phyloP scores from a whole-genome alignment of 2,888 invertebrate genomes.

The Beris morrisii region DNA sequence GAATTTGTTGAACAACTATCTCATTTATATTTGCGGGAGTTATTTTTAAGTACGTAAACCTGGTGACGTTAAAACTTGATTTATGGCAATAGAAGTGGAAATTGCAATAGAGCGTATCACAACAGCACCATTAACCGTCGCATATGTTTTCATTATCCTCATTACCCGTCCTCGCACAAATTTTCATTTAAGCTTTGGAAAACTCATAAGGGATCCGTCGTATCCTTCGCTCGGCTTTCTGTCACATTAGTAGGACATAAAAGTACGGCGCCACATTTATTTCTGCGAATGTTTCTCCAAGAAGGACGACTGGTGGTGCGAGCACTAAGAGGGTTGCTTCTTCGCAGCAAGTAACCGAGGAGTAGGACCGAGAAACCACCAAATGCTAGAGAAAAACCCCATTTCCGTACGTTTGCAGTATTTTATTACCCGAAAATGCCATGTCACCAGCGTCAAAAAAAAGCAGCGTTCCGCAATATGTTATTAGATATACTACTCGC shows the following conservation, averaged over 20 bases:
- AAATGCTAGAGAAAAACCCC: slow-evolving; percentile 17
- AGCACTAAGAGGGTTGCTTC: neutral
- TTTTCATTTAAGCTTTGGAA: slow-evolving; percentile 23
- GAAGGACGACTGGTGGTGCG: neutral
- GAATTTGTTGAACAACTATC: too few species aligned
- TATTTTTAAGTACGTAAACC: too few species aligned
- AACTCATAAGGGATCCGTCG: slow-evolving; percentile 1
- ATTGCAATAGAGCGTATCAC: neutral
- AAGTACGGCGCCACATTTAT: slow-evolving; percentile 19
- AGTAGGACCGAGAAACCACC: slow-evolving; percentile 4
- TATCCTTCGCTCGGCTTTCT: neutral
- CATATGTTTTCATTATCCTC: slow-evolving; percentile 35
- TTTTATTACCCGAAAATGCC: slow-evolving; percentile 24
- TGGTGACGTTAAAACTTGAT: too few species aligned
- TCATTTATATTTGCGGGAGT: too few species aligned
- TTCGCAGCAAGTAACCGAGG: neutral
- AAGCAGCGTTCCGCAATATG: slow-evolving; percentile 15
- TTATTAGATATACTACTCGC: neutral
- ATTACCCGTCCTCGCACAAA: slow-evolving; percentile 22
- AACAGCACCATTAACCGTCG: slow-evolving; percentile 4
- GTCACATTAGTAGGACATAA: slow-evolving; percentile 18
- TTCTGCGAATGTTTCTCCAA: slow-evolving; percentile 1
- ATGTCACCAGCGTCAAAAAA: slow-evolving; percentile 19
- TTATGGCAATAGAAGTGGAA: too few species aligned
- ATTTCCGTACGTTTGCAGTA: slow-evolving; percentile 19